Evolutionary conservation across 1,140 invertebrate species (phyloP).

Genomic region (Arctopsyche grandis): DNA sequence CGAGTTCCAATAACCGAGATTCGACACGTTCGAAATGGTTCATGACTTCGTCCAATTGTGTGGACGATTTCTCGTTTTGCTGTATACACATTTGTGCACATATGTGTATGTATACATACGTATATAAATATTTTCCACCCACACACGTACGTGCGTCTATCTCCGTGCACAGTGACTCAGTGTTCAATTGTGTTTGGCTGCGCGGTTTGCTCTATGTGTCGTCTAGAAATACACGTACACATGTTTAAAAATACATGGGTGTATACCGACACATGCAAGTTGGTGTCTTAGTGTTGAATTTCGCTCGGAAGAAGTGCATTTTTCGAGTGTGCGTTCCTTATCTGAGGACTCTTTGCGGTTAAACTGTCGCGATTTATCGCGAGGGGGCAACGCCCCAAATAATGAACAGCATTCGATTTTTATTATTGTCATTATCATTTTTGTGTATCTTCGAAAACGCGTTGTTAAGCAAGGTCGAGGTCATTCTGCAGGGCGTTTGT

Average conservation of each 20-base stretch:
- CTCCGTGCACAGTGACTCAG: slow-evolving; percentile 3
- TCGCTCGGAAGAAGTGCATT: neutral
- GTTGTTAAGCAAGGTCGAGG: too few relatives aligned
- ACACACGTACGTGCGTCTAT: neutral
- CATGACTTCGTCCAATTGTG: slow-evolving; percentile 47
- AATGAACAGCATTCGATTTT: neutral
- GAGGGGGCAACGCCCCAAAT: neutral
- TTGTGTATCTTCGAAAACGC: too few relatives aligned
- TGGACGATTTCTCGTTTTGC: slow-evolving; percentile 58
- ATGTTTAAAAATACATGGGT: too few relatives aligned
- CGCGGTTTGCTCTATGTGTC: neutral
- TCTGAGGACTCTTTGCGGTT: neutral
- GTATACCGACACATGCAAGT: too few relatives aligned
- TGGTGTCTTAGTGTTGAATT: neutral
- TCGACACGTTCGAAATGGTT: slow-evolving; percentile 9
- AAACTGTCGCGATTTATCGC: slow-evolving; percentile 5
- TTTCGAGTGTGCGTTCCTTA: neutral
- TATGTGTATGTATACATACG: neutral
- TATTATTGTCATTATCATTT: too few relatives aligned
- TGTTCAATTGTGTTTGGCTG: slow-evolving; percentile 22
- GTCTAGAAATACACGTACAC: slow-evolving; percentile 1
- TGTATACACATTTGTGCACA: slow-evolving; percentile 58
- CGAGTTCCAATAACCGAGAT: neutral
- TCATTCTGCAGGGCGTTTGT: too few relatives aligned
- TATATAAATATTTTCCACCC: neutral